phyloP scores from a whole-genome alignment of 2,797 vertebrate species.

The Sebastes taczanowskii region DNA sequence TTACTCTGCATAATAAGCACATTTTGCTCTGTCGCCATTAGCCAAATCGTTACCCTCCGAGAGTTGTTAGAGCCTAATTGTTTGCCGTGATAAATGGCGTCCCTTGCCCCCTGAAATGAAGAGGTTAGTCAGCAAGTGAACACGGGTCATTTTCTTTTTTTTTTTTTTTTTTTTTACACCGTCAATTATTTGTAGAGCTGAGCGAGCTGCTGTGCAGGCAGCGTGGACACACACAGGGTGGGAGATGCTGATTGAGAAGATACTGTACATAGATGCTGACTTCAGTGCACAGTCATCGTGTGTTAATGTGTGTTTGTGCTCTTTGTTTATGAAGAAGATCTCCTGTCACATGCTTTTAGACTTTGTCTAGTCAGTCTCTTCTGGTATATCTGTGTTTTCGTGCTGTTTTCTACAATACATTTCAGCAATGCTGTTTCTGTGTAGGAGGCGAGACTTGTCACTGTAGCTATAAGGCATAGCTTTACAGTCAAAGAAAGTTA shows the following conservation, averaged over 20 bases:
- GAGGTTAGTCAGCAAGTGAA: slow-evolving; percentile 59
- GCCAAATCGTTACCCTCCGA: slow-evolving; percentile 51
- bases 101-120: slow-evolving; percentile 44
- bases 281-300: background rate
- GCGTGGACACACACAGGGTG: slow-evolving; percentile 11
- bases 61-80: slow-evolving; percentile 66
- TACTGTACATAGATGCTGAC: slow-evolving; percentile 22
- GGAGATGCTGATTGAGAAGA: slow-evolving; percentile 45
- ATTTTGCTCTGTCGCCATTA: slow-evolving; percentile 63
- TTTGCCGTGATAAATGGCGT: slow-evolving; percentile 64
- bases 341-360: background rate
- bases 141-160: slow-evolving; percentile 19
- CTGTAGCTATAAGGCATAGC: background rate
- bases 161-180: slow-evolving; percentile 3
- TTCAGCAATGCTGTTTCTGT: background rate
- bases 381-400: background rate
- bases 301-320: background rate
- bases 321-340: background rate
- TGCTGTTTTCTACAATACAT: background rate
- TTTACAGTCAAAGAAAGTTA: background rate
- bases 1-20: slow-evolving; percentile 65
- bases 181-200: slow-evolving; percentile 52
- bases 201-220: slow-evolving; percentile 19
- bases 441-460: background rate
- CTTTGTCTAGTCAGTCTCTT: background rate